Percentiles rank a stretch among this genome's conserved stretches.
These are phyloP conservation scores for Caracal caracal DNA, from an alignment of 2,113 vertebrate genomes.

Conservation along the genomic window DNA sequence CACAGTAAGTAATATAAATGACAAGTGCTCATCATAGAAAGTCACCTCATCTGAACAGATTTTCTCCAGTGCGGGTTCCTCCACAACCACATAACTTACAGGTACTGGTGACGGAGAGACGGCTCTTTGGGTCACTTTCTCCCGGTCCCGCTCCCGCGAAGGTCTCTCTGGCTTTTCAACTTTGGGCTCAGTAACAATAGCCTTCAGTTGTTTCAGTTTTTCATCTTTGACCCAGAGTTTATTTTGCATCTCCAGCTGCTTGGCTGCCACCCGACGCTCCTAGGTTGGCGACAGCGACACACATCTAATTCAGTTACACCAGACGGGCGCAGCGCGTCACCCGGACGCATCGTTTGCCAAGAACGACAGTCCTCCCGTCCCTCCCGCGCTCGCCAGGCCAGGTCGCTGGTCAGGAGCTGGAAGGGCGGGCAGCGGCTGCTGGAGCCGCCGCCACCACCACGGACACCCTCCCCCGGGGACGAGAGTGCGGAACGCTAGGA, in stretches of 20 bases:
- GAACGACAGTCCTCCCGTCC: neutral
- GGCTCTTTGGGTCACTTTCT: slow-evolving; percentile 86
- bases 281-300: slow-evolving; percentile 58
- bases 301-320: neutral
- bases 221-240: slow-evolving; percentile 99
- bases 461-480: neutral
- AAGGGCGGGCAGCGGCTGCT: neutral
- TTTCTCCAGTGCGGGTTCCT: neutral
- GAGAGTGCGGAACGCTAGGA: neutral
- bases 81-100: slow-evolving; percentile 84
- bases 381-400: neutral
- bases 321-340: neutral
- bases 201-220: slow-evolving; percentile 98
- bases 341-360: neutral
- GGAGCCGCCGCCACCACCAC: neutral
- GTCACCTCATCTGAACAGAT: neutral
- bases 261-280: slow-evolving; percentile 96
- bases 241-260: slow-evolving; percentile 98
- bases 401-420: no score
- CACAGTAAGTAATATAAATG: neutral
- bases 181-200: slow-evolving; percentile 94
- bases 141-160: slow-evolving; percentile 89
- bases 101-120: slow-evolving; percentile 89
- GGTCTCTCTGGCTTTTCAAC: slow-evolving; percentile 88
- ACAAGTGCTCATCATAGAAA: neutral